A percentile compares a stretch with the other conserved stretches of the same genome.
Conservation (phyloP, 2,888 invertebrate species). For the Petrolisthes manimaculis region DNA sequence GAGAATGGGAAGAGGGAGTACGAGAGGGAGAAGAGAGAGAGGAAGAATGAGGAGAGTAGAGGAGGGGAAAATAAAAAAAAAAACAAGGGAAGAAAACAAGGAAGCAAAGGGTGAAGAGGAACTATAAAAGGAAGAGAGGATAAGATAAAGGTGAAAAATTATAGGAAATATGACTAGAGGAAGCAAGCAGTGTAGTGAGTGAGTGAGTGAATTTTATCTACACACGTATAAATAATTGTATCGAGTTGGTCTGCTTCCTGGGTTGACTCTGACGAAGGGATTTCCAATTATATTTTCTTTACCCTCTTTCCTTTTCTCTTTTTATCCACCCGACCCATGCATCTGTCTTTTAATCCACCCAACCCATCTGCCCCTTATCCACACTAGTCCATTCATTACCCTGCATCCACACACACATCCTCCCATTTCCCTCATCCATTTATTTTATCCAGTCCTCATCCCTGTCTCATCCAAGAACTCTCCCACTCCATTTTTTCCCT, state of each 20-base stretch:
- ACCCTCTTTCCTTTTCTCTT: neutral
- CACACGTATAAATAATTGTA: too few species aligned
- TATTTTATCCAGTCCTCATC: neutral
- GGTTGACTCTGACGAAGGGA: too few species aligned
- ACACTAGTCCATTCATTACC: neutral
- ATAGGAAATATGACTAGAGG: neutral
- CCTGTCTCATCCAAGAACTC: neutral
- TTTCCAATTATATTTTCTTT: neutral
- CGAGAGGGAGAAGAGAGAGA: neutral
- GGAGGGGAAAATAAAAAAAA: neutral
- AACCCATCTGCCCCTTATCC: neutral
- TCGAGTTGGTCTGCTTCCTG: too few species aligned
- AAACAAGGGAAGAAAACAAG: too few species aligned
- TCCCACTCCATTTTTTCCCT: neutral
- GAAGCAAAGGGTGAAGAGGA: neutral
- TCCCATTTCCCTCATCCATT: neutral
- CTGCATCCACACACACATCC: neutral
- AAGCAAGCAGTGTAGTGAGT: neutral
- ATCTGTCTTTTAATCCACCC: neutral
- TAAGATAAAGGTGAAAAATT: neutral
- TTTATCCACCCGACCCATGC: neutral
- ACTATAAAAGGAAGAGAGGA: neutral
- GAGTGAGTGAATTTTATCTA: too few species aligned
- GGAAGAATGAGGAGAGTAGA: neutral
- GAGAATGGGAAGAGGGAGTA: neutral